Evolutionary conservation across 2,113 vertebrate genomes (phyloP).

Genomic region (Atrichornis clamosus): DNA sequence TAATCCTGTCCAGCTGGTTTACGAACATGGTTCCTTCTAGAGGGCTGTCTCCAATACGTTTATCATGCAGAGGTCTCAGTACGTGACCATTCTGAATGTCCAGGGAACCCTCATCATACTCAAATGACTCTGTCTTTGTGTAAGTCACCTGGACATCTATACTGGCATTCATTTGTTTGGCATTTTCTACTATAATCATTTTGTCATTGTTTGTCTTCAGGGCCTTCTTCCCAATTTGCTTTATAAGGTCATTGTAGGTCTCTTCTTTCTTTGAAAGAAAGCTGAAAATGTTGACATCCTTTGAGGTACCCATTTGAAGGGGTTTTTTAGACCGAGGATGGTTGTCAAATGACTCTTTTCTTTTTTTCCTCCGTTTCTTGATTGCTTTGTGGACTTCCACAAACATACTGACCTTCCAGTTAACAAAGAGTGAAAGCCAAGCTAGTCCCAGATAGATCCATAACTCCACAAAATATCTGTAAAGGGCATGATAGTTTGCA

Average conservation of each 20-base stretch:
- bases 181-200: constrained; percentile 67
- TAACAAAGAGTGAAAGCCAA: constrained; percentile 97
- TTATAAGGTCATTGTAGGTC: constrained; percentile 94
- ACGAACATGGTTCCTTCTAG: constrained; percentile 70
- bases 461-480: constrained; percentile 96
- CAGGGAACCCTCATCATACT: constrained; percentile 77
- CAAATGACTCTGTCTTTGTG: constrained; percentile 84
- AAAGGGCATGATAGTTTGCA: constrained; percentile 88
- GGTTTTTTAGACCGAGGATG: constrained; percentile 78
- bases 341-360: constrained; percentile 88
- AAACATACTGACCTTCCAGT: constrained; percentile 99
- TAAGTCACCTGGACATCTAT: constrained; percentile 85
- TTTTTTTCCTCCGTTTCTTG: constrained; percentile 90
- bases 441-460: constrained; percentile 98
- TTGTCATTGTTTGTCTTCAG: constrained; percentile 42
- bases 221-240: constrained; percentile 88
- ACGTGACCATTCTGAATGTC: constrained; percentile 73
- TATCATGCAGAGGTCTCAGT: constrained; percentile 71
- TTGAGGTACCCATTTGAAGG: constrained; percentile 72
- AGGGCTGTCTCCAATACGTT: constrained; percentile 55
- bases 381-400: constrained; percentile 97
- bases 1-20: constrained; percentile 93
- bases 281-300: constrained; percentile 92
- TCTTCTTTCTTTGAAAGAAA: constrained; percentile 94
- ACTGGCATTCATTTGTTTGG: constrained; percentile 71